Evolutionary conservation across 2,113 vertebrate species (phyloP).

Genomic region (Heloderma charlesbogerti): DNA sequence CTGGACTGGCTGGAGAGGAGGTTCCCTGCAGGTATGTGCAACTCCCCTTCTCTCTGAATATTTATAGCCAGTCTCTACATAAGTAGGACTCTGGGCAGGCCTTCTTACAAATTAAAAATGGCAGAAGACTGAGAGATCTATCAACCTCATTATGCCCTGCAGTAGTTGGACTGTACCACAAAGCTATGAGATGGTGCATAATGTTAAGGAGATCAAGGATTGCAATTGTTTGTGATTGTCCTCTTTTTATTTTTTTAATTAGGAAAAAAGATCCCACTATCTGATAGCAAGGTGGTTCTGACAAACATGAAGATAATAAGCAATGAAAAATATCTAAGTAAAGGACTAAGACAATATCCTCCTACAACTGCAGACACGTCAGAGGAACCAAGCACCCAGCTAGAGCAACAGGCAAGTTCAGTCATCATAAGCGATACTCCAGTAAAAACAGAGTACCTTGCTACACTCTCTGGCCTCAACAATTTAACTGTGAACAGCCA

Average conservation of each 20-base stretch:
- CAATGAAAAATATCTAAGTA: constrained; percentile 75
- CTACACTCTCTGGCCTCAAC: constrained; percentile 67
- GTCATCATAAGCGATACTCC: constrained; percentile 30
- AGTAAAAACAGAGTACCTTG: constrained; percentile 66
- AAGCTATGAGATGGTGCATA: background rate
- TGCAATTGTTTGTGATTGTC: constrained; percentile 21
- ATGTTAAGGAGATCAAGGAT: background rate
- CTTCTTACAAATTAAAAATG: background rate
- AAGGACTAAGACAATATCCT: constrained; percentile 62
- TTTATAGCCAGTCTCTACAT: background rate
- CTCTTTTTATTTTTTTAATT: constrained; percentile 33
- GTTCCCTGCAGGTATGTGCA: background rate
- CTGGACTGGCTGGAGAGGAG: background rate
- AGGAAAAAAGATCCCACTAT: constrained; percentile 81
- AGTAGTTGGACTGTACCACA: background rate
- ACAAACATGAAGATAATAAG: constrained; percentile 87
- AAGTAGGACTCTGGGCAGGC: background rate
- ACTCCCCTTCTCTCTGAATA: background rate
- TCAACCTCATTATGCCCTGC: too few relatives aligned
- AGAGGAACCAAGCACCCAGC: constrained; percentile 16
- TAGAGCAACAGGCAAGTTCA: constrained; percentile 46
- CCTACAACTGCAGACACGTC: constrained; percentile 34
- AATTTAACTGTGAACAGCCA: constrained; percentile 55
- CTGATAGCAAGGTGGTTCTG: constrained; percentile 84
- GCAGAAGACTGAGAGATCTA: background rate